phyloP scores from a whole-genome alignment of 1,140 invertebrate genomes.

The Drosophila lowei region DNA sequence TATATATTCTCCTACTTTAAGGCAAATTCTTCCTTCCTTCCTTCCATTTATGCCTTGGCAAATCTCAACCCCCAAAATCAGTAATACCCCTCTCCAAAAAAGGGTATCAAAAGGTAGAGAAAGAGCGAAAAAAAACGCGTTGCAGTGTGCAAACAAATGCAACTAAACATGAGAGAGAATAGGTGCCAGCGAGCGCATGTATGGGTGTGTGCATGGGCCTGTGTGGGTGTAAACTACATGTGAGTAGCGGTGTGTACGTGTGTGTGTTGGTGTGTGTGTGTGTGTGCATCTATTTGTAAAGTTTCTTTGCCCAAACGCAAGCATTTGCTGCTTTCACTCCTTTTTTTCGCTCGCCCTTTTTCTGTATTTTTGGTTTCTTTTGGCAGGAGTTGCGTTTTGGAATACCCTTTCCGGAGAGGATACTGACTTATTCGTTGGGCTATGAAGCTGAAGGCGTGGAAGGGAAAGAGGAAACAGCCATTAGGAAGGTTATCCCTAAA shows the following conservation, averaged over 20 bases:
- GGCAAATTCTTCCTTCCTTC: no score
- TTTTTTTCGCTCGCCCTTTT: slow-evolving; percentile 4
- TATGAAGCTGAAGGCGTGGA: no score
- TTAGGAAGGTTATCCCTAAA: no score
- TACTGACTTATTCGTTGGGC: no score
- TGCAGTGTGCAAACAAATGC: slow-evolving; percentile 53
- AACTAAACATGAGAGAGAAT: slow-evolving; percentile 21
- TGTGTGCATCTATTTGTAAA: slow-evolving; percentile 53
- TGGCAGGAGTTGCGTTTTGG: no score
- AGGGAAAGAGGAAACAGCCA: no score
- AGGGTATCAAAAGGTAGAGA: slow-evolving; percentile 14
- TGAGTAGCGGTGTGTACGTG: neutral
- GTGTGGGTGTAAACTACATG: no score
- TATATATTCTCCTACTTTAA: no score
- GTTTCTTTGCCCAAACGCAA: slow-evolving; percentile 57
- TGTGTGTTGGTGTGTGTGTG: slow-evolving; percentile 11
- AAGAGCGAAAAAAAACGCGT: slow-evolving; percentile 24
- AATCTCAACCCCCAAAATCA: no score
- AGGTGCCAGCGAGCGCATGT: slow-evolving; percentile 5
- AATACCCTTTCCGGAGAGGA: no score
- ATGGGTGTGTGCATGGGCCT: slow-evolving; percentile 1
- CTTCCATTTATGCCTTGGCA: no score
- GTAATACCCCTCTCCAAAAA: neutral
- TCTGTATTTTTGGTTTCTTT: no score
- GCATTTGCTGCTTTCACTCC: slow-evolving; percentile 34